Evolutionary conservation across 2,113 vertebrate genomes (phyloP).

Genomic region (Neomonachus schauinslandi): DNA sequence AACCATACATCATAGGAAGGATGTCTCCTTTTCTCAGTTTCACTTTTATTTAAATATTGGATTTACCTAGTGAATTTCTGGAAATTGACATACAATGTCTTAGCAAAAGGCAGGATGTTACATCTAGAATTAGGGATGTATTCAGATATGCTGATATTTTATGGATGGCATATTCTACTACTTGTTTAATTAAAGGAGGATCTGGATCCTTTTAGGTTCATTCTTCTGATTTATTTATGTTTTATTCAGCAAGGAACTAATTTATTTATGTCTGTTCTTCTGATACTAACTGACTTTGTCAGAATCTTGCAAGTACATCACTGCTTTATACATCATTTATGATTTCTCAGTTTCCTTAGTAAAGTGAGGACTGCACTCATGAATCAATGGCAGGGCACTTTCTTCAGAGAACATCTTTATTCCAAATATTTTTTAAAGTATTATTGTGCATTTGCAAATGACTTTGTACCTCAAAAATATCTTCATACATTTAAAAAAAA

Average conservation of each 20-base stretch:
- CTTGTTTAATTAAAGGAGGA: slow-evolving; percentile 62
- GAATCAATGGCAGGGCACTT: neutral
- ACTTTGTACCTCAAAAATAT: slow-evolving; percentile 24
- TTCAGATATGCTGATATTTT: slow-evolving; percentile 23
- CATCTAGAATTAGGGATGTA: neutral
- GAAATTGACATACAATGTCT: neutral
- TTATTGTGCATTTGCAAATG: slow-evolving; percentile 48
- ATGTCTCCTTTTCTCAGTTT: slow-evolving; percentile 6
- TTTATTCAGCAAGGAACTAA: slow-evolving; percentile 81
- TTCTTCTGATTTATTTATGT: slow-evolving; percentile 71
- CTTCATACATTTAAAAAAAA: neutral
- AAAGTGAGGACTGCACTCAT: neutral
- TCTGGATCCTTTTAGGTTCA: slow-evolving; percentile 11
- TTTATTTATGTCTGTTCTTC: slow-evolving; percentile 80
- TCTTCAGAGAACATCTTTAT: slow-evolving; percentile 25
- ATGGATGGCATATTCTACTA: neutral
- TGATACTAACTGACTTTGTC: slow-evolving; percentile 78
- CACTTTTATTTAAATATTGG: slow-evolving; percentile 39
- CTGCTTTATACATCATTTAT: slow-evolving; percentile 76
- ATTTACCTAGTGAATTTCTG: slow-evolving; percentile 27
- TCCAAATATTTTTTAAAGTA: slow-evolving; percentile 3
- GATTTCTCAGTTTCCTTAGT: slow-evolving; percentile 52
- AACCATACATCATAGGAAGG: neutral
- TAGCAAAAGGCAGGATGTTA: neutral
- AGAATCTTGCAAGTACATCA: slow-evolving; percentile 64